Percentiles rank a stretch among this genome's conserved stretches.
These are phyloP conservation scores for Peribatodes rhomboidaria DNA, from an alignment of 2,888 invertebrate species.

Conservation along the genomic window DNA sequence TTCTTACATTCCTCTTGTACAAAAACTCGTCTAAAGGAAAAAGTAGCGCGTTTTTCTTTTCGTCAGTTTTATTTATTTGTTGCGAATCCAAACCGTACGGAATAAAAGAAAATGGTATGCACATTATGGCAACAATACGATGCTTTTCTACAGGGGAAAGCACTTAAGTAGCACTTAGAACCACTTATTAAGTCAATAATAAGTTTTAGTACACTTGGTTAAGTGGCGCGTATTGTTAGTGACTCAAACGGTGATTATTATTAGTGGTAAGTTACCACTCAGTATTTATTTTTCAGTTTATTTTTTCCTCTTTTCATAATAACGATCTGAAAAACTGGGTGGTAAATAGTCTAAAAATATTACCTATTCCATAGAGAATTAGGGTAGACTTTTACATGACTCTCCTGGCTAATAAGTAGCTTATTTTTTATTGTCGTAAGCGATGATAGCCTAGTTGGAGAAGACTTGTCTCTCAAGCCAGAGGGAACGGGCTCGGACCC, in stretches of 20 bases:
- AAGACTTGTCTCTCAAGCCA: too few species aligned
- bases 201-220: conserved; percentile 30
- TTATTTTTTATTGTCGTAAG: too few species aligned
- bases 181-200: conserved; percentile 41
- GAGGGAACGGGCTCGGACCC: too few species aligned
- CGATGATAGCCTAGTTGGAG: too few species aligned
- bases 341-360: too few species aligned
- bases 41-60: conserved; percentile 5
- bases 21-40: conserved; percentile 7
- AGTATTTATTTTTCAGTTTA: neutral
- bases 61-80: conserved; percentile 14
- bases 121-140: conserved; percentile 34
- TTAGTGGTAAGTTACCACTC: neutral
- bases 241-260: neutral
- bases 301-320: too few species aligned
- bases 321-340: neutral
- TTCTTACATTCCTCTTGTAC: conserved; percentile 8
- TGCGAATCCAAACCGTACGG: conserved; percentile 3
- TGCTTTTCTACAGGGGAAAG: conserved; percentile 44
- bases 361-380: too few species aligned
- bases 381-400: too few species aligned
- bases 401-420: too few species aligned
- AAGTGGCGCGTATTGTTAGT: conserved; percentile 35
- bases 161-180: conserved; percentile 46
- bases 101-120: conserved; percentile 39